phyloP scores from a whole-genome alignment of 2,797 vertebrate genomes.

The Lacerta agilis region DNA sequence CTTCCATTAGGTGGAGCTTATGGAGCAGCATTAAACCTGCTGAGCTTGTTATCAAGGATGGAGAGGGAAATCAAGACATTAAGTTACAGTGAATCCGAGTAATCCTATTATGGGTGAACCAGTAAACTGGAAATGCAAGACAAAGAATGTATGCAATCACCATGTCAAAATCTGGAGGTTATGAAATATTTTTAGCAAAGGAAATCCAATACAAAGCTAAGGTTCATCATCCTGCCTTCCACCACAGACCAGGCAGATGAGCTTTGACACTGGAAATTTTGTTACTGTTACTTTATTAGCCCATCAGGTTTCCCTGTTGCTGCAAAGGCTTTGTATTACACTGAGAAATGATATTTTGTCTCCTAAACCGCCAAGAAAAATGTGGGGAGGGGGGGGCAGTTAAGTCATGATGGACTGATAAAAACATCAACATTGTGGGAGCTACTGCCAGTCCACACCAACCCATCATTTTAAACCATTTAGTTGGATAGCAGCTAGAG shows the following conservation, averaged over 20 bases:
- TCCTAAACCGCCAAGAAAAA: too few species aligned
- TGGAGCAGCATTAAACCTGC: background rate
- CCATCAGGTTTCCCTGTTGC: background rate
- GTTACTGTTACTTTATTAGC: too few species aligned
- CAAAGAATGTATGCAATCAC: background rate
- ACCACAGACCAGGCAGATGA: background rate
- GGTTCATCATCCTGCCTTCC: accelerated
- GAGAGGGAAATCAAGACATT: accelerated
- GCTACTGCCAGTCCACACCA: background rate
- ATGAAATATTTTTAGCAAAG: background rate
- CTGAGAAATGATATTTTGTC: too few species aligned
- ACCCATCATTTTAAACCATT: background rate
- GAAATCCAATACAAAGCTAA: background rate
- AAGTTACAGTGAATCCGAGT: accelerated
- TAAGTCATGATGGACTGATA: background rate
- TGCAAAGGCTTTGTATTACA: too few species aligned
- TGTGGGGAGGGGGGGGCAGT: too few species aligned
- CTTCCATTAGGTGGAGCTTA: slow-evolving; percentile 25
- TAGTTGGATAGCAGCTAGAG: background rate
- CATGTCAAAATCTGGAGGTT: background rate
- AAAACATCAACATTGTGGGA: background rate
- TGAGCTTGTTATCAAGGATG: background rate
- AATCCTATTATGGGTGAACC: accelerated
- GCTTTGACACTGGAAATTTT: background rate
- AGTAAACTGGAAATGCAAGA: accelerated